Evolutionary conservation across 37 sponge, comb jelly and placozoan species (phyloP), one percentile per base, ranked within the genome.

Genomic region (Aphrocallistes beatrix): DNA sequence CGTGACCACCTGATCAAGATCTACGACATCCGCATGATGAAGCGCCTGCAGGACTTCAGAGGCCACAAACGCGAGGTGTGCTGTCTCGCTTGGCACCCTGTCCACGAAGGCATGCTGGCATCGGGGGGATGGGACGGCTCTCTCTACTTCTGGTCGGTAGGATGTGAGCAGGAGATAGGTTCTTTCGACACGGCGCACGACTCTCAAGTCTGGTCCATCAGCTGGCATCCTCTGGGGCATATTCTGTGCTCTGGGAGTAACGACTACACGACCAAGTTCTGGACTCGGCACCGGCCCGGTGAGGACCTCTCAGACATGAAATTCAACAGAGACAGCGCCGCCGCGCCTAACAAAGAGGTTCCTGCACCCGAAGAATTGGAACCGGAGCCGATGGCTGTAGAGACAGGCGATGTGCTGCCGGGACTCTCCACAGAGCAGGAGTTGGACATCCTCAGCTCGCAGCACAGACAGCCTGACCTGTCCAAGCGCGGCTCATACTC

Each of bases 171-270:
- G 30, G 99, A 95, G 81, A 85, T 97, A 25, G 99, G 95, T 36
- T 91, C 92, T 37, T 93, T 97, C 86, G 99, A 94, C 47, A 86
- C 87, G 1, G 95, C 99, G 0, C 99, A 97, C 81, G 99, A 97
- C 0, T 88, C 91, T 0, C 90, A 92, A 37, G 85, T 97, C n/a
- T 93, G 92, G 92, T 69, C 82, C 37, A 90, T 97, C 16, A 84
- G 88, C 42, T 97, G 99, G 99, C 99, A 97, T 60, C 99, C 99
- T 37, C 88, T 97, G 10, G 99, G 99, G 13, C 99, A 97, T 83
- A 84, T 97, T 36, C 89, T 97, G 38, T 88, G 88, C 39, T 92
- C 96, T 23, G 95, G 95, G 21, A 85, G 92, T 30, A 97, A 95
- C 60, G 99, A 97, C 42, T 92, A 91, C 50, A 90, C 93, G 38